Evolutionary conservation across 2,888 invertebrate species (phyloP).

Genomic region (Diploptera punctata): DNA sequence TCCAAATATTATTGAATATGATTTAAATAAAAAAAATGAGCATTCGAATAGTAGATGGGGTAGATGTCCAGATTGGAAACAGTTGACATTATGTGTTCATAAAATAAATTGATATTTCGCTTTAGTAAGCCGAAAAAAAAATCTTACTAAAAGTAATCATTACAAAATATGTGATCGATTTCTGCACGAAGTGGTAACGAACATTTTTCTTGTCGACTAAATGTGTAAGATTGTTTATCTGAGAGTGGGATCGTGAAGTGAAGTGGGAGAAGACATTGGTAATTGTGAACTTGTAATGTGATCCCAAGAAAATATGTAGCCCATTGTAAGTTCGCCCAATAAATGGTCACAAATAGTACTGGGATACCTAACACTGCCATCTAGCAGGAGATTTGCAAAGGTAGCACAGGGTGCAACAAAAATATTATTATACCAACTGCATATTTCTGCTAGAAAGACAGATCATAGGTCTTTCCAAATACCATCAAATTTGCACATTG

Average conservation of each 20-base stretch:
- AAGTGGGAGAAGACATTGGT: neutral
- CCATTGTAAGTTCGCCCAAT: neutral
- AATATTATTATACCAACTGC: too few species aligned
- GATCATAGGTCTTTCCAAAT: neutral
- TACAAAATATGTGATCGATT: too few species aligned
- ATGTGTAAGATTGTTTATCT: too few species aligned
- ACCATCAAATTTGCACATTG: slow-evolving; percentile 1
- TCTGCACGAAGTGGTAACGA: neutral
- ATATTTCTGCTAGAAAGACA: neutral
- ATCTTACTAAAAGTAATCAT: too few species aligned
- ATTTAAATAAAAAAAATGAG: too few species aligned
- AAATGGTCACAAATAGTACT: neutral
- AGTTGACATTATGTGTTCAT: too few species aligned
- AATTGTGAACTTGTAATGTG: neutral
- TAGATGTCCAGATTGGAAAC: too few species aligned
- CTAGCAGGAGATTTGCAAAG: neutral
- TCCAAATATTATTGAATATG: too few species aligned
- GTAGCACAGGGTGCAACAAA: neutral
- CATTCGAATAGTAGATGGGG: too few species aligned
- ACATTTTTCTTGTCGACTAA: neutral
- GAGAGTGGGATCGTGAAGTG: too few species aligned
- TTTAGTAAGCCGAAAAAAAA: too few species aligned
- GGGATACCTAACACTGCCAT: neutral
- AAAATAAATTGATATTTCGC: too few species aligned
- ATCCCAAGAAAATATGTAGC: neutral